Evolutionary conservation across 2,888 invertebrate genomes (phyloP).

Genomic region (Euphydryas editha): DNA sequence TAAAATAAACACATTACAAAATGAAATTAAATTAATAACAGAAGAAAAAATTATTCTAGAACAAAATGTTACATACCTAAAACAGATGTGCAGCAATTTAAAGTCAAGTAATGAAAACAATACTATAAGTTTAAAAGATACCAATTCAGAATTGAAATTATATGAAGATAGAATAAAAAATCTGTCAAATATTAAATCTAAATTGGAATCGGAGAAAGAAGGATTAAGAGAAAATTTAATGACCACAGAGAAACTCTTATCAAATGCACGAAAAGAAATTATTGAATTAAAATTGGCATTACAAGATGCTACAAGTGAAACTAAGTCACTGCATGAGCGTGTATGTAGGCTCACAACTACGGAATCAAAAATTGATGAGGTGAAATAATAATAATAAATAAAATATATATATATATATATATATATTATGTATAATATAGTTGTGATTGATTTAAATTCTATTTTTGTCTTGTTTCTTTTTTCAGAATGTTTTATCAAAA

Average conservation of each 20-base stretch:
- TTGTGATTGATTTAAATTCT: not conserved
- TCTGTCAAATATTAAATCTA: slow-evolving; percentile 82
- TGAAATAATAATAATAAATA: no score
- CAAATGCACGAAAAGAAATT: slow-evolving; percentile 87
- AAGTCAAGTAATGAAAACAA: slow-evolving; percentile 59
- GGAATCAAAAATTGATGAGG: slow-evolving; percentile 65
- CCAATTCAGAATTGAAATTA: slow-evolving; percentile 71
- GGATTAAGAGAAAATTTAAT: slow-evolving; percentile 83
- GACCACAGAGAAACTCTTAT: slow-evolving; percentile 85
- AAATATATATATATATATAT: slow-evolving; percentile 4
- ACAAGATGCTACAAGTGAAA: slow-evolving; percentile 86
- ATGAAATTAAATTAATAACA: slow-evolving; percentile 71
- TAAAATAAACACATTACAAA: slow-evolving; percentile 69
- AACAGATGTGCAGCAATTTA: slow-evolving; percentile 73
- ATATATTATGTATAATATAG: slow-evolving; percentile 5
- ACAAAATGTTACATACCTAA: slow-evolving; percentile 72
- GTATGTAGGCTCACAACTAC: slow-evolving; percentile 62
- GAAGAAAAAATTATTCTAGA: slow-evolving; percentile 74
- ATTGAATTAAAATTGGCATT: slow-evolving; percentile 85
- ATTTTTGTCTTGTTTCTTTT: slow-evolving; percentile 38
- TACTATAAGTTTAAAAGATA: slow-evolving; percentile 55
- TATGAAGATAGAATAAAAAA: slow-evolving; percentile 76
- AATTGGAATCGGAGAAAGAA: slow-evolving; percentile 86
- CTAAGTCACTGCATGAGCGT: slow-evolving; percentile 82
- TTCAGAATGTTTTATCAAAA: slow-evolving; percentile 61